Evolutionary conservation across 2,888 invertebrate genomes (phyloP).

Genomic region (Pediacus dermestoides): DNA sequence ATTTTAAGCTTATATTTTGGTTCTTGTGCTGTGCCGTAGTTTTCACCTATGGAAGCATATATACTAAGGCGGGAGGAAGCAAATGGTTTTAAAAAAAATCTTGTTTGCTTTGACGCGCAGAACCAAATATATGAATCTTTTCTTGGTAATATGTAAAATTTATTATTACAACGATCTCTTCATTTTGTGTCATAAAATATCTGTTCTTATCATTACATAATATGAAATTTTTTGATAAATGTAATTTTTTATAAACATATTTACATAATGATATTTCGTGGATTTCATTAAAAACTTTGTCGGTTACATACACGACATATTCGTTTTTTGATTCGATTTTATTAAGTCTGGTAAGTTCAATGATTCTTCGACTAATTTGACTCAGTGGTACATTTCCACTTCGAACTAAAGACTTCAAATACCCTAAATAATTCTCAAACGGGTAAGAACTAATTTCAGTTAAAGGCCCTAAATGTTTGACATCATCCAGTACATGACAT

Average conservation of each 20-base stretch:
- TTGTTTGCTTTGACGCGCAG: conserved; percentile 9
- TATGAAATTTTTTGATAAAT: background rate
- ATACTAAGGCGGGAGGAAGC: conserved; percentile 20
- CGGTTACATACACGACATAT: too few relatives aligned
- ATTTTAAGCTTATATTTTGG: too few relatives aligned
- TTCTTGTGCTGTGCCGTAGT: too few relatives aligned
- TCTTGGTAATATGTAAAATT: conserved; percentile 12
- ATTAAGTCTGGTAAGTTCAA: conserved; percentile 12
- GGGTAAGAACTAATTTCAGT: conserved; percentile 35
- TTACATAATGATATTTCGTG: background rate
- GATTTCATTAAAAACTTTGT: background rate
- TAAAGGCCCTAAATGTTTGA: conserved; percentile 29
- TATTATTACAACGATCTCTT: conserved; percentile 15
- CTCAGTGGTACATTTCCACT: conserved; percentile 18
- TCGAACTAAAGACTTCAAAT: conserved; percentile 18
- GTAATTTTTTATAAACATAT: background rate
- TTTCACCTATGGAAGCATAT: conserved; percentile 10
- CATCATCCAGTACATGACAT: conserved; percentile 36
- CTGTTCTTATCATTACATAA: conserved; percentile 19
- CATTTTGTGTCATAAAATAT: conserved; percentile 19
- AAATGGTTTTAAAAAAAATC: conserved; percentile 19
- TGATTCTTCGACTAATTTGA: conserved; percentile 19
- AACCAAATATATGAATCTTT: conserved; percentile 17
- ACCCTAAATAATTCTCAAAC: conserved; percentile 37
- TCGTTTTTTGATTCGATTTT: too few relatives aligned